Base-by-base conservation (phyloP, 2,113 vertebrate genomes). In the Alligator mississippiensis region DNA sequence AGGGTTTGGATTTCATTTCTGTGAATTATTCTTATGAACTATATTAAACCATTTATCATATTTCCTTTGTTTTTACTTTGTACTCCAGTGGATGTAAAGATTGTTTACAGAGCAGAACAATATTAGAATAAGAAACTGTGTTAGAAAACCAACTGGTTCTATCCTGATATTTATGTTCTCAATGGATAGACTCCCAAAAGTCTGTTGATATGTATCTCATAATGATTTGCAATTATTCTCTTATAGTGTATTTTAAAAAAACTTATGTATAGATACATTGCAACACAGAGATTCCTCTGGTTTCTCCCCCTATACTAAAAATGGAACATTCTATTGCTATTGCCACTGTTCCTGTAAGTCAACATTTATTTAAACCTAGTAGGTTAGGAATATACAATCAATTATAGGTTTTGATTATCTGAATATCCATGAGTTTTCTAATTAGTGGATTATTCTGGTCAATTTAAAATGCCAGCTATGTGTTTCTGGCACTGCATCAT, bases 311-410 rank as follows among this genome's bases (percentile, higher is more conserved):
- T 91, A 6, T 9, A 11, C 12, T 92, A 34, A 57, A 54, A 80
- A 76, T 85, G 63, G 88, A 94, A 62, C 64, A 18, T 66, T 87
- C 89, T 96, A 93, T 97, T 96, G 85, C 96, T 92, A 94, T 96
- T 91, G 92, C 83, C 92, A 94, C 95, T 93, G 72, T 78, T 94
- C 81, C 76, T 17, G 34, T 88, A 81, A 96, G 81, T 94, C 89
- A 87, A 93, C 66, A 88, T 72, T 92, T 96, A 94, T 96, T 92
- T 94, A 90, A 94, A 87, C 75, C 89, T 54, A 70, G 34, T 21
- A 77, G 84, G 80, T 74, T 82, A 92, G 85, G 90, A 96, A 84
- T 84, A 59, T 57, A 18, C 60, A 82, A 8, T 91, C 84, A 86
- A 15, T 94, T 81, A 84, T 63, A 34, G 59, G 7, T 62, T 92